These are phyloP conservation scores for Leptopilina drosophilae DNA, from an alignment of 2,888 invertebrate species.

Conservation along the genomic window DNA sequence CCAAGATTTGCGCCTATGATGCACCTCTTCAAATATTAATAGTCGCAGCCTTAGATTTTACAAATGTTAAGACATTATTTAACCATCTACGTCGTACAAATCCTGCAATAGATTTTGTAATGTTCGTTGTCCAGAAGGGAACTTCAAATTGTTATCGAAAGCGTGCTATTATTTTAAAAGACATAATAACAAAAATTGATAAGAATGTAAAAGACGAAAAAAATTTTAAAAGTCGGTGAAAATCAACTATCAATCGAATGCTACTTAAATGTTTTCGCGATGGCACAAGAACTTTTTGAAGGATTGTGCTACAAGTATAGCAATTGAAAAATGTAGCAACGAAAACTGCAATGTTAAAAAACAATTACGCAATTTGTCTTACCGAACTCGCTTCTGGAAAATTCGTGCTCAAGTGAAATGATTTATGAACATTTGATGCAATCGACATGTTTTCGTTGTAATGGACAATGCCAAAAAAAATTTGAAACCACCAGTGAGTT, in stretches of 20 bases:
- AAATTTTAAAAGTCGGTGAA: background rate
- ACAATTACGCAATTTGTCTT: background rate
- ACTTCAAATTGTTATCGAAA: constrained; percentile 19
- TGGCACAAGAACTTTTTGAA: background rate
- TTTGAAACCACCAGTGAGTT: background rate
- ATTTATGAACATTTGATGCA: background rate
- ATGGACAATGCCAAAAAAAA: background rate
- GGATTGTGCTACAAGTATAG: background rate
- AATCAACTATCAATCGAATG: constrained; percentile 7
- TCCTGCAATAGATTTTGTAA: too few relatives aligned
- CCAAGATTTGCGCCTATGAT: background rate
- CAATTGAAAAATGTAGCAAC: too few relatives aligned
- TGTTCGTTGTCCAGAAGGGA: too few relatives aligned
- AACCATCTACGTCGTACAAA: background rate
- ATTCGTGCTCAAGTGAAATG: background rate
- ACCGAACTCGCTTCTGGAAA: background rate
- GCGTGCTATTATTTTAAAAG: background rate
- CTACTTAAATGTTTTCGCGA: background rate
- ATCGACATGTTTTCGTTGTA: background rate
- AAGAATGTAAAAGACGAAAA: background rate
- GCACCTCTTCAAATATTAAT: constrained; percentile 8
- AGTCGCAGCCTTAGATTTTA: background rate
- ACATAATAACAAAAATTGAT: background rate
- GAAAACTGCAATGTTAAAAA: background rate
- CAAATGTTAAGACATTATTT: background rate